Conservation (phyloP, 2,888 invertebrate genomes). For the Crematogaster levior region DNA sequence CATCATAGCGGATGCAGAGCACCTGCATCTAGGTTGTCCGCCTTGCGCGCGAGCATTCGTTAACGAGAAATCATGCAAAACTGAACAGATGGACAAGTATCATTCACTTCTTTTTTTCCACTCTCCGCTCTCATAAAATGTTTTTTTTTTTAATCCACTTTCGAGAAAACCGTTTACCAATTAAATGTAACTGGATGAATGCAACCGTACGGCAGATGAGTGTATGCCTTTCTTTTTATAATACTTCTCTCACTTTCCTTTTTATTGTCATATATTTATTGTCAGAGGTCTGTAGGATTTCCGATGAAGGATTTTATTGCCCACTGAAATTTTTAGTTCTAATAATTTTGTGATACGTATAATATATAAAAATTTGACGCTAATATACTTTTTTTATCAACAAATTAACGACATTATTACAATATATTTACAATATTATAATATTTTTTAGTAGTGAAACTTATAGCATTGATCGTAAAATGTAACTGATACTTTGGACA, state of each 20-base stretch:
- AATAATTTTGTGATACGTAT: neutral
- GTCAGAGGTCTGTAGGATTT: neutral
- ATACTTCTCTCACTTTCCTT: constrained; percentile 69
- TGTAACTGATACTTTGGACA: neutral
- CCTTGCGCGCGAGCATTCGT: constrained; percentile 36
- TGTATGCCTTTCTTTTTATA: constrained; percentile 56
- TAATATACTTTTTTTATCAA: neutral
- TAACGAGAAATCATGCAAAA: constrained; percentile 54
- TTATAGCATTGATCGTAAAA: neutral
- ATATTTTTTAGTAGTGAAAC: neutral
- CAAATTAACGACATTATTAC: neutral
- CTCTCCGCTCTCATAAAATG: constrained; percentile 13
- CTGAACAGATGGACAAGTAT: constrained; percentile 54
- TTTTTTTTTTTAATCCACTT: constrained; percentile 22
- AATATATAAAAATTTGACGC: neutral
- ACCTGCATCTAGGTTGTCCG: constrained; percentile 41
- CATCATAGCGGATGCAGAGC: constrained; percentile 56
- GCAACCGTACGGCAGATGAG: constrained; percentile 48
- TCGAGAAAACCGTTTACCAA: constrained; percentile 69
- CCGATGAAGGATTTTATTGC: neutral
- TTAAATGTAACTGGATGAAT: constrained; percentile 71
- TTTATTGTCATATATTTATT: constrained; percentile 45
- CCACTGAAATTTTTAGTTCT: neutral
- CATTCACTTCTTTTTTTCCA: constrained; percentile 55
- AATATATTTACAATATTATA: too few species aligned